Base-by-base conservation (phyloP, 2,888 invertebrate species). In the Lamellibrachia columna region DNA sequence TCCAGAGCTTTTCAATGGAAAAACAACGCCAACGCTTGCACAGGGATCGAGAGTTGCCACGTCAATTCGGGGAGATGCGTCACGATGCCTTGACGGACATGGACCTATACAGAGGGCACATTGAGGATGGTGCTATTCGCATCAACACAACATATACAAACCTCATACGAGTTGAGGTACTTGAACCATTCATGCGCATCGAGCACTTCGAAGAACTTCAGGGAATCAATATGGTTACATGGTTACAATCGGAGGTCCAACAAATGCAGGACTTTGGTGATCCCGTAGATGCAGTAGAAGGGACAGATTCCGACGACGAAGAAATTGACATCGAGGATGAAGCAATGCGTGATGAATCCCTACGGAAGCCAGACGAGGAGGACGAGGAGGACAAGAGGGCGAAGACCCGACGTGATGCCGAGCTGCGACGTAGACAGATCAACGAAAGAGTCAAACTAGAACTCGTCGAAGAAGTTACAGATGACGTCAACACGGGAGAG, bases 1-100 rank as follows among this genome's bases (percentile, higher is more conserved):
- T 96, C 90, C 94, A 95, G 60, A 93, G 93, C n/a, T 96, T 92
- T 75, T 52, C 53, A n/a, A 55, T 94, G 22, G 75, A 75, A n/a
- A 75, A 75, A 4, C 75, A 75, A n/a, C 75, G 75, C 75, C 15
- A n/a, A 75, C 75, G 75, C 15, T n/a, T 75, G 75, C 15, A n/a
- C 75, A n/a, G 15, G 75, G 75, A 15, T n/a, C 75, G 75, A 11
- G 75, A 0, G 75, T 22, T 75, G 75, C 75, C 75, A 6, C 75
- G 75, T 22, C 75, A 22, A 4, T 75, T 75, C 22, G 22, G 15
- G 15, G n/a, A 15, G 75, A 22, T 75, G 75, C 75, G 75, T 75
- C 4, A 15, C 22, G 75, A 75, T 11, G 75, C 75, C 75, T 75
- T 22, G 4, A 75, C 4, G 6, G 75, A 75, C 75, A 75, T 75